Evolutionary conservation across 1,140 invertebrate species (phyloP), one percentile per base, ranked within the genome.

Genomic region (Maconellicoccus hirsutus): DNA sequence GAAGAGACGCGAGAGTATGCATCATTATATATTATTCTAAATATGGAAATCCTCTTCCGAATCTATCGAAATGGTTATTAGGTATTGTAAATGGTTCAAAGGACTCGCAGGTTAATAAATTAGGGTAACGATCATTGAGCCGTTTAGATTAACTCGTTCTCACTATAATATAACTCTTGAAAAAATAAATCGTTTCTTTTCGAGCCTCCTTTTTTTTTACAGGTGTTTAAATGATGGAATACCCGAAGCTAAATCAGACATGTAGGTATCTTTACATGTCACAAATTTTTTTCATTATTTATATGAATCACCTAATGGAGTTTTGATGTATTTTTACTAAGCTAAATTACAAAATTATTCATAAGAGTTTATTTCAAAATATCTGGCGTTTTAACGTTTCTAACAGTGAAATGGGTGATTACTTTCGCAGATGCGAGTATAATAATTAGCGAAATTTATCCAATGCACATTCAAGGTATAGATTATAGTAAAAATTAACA

Each of bases 311-410:
- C 42, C 29, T 52, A 52, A 52, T 52, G 42, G 42, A 52, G 42
- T 52, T 52, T 52, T 52, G 42, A 52, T 52, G 42, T 52, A 52
- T 52, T 52, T 52, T 52, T 52, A 52, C 42, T 52, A 3, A 52
- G n/a, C 42, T 52, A 52, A 52, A 52, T 52, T 52, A 52, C 42
- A 52, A 52, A 52, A 52, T 52, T 52, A 52, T 52, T 52, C 42
- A 52, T 52, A 14, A 33, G 4, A 33, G 29, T 12, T 33, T 33
- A 33, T 33, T 33, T 33, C 29, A 33, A 33, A 6, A 33, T 33
- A 33, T 12, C 29, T 33, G 29, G 29, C 29, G 12, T 33, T 33
- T 33, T 33, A 33, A 33, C 29, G 29, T 12, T 33, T 33, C 29
- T 33, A 33, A 33, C 6, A 52, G 16, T 16, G 42, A 52, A 52